Evolutionary conservation across 2,888 invertebrate species (phyloP).

Genomic region (Labia minor): DNA sequence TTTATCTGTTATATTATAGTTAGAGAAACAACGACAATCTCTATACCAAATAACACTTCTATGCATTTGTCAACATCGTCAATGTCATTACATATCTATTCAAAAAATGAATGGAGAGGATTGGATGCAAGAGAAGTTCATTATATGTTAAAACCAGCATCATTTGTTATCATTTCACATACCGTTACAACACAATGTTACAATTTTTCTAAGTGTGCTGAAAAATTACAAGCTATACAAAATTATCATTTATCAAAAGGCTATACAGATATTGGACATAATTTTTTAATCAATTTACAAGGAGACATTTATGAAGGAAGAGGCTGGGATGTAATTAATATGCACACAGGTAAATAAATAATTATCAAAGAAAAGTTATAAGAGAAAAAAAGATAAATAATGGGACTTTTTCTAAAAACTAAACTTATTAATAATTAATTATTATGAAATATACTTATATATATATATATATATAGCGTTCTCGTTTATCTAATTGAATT

Average conservation of each 20-base stretch:
- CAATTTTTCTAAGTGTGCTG: constrained; percentile 37
- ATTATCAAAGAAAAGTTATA: too few species aligned
- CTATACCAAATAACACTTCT: too few species aligned
- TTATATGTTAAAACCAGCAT: constrained; percentile 35
- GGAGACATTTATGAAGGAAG: constrained; percentile 44
- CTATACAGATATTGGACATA: constrained; percentile 40
- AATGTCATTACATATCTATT: neutral
- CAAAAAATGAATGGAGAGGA: constrained; percentile 37
- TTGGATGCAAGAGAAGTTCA: constrained; percentile 29
- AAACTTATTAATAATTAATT: too few species aligned
- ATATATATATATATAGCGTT: too few species aligned
- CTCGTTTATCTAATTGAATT: too few species aligned
- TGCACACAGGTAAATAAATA: constrained; percentile 39
- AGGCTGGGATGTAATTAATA: constrained; percentile 43
- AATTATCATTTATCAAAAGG: constrained; percentile 37
- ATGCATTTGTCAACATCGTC: too few species aligned
- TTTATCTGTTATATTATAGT: too few species aligned
- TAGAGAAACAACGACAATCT: too few species aligned
- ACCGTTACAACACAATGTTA: constrained; percentile 40
- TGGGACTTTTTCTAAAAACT: too few species aligned
- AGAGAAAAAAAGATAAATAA: too few species aligned
- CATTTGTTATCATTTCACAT: constrained; percentile 42
- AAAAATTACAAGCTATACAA: constrained; percentile 39
- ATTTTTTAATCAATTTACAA: constrained; percentile 45
- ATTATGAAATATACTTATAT: too few species aligned